Percentiles rank a stretch among this genome's conserved stretches.
phyloP scores from a whole-genome alignment of 2,888 invertebrate species.

The Maniola hyperantus region DNA sequence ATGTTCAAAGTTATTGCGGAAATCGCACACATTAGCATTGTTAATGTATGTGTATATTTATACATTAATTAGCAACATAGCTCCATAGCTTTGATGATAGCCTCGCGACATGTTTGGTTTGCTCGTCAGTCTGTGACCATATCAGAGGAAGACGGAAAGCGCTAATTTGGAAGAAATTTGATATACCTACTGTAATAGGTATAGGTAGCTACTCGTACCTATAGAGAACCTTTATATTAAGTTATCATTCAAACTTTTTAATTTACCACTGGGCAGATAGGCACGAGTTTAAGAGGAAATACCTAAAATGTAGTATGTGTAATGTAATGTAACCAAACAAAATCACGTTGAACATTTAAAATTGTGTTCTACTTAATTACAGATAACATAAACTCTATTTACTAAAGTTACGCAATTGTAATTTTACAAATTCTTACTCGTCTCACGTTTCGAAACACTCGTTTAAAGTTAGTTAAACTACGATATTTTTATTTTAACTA shows the following conservation, averaged over 20 bases:
- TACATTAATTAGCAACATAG: constrained; percentile 32
- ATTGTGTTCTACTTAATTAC: not conserved
- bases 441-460: too few species aligned
- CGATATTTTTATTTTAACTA: constrained; percentile 10
- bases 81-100: constrained; percentile 20
- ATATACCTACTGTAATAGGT: too few species aligned
- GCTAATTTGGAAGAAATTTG: not conserved
- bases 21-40: constrained; percentile 29
- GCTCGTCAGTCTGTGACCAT: not conserved
- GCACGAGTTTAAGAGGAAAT: too few species aligned
- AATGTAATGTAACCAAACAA: too few species aligned
- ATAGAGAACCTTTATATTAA: not conserved
- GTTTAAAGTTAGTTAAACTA: not conserved
- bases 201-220: too few species aligned
- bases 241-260: too few species aligned
- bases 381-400: not conserved
- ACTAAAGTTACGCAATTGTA: not conserved
- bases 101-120: not conserved
- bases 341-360: too few species aligned
- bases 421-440: too few species aligned
- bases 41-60: constrained; percentile 28
- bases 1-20: constrained; percentile 21
- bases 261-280: too few species aligned
- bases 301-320: too few species aligned
- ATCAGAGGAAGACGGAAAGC: not conserved